Conservation (phyloP, 2,797 vertebrate species). For the Cryptoblepharus egeriae region DNA sequence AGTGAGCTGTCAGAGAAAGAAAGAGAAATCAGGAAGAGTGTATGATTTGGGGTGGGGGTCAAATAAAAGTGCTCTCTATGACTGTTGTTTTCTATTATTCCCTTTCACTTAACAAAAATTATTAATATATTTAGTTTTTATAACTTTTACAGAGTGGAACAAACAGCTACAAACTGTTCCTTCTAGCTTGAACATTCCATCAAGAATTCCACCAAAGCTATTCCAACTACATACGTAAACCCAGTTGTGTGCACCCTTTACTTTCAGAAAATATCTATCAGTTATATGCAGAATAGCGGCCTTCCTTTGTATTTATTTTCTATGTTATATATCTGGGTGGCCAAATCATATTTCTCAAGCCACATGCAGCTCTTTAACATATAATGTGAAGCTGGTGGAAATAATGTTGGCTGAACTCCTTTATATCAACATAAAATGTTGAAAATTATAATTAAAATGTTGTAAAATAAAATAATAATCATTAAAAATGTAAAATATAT, state of each 20-base stretch:
- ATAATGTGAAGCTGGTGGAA: too few relatives aligned
- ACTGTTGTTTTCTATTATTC: conserved; percentile 51
- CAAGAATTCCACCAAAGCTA: conserved; percentile 26
- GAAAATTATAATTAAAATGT: too few relatives aligned
- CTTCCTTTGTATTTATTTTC: background rate
- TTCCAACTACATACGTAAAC: conserved; percentile 35
- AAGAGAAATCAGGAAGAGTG: conserved; percentile 55
- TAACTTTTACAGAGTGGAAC: conserved; percentile 23
- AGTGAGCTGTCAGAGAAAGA: conserved; percentile 86
- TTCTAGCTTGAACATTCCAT: conserved; percentile 38
- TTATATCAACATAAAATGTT: too few relatives aligned
- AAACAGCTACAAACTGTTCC: conserved; percentile 35
- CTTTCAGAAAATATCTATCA: background rate
- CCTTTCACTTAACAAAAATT: conserved; percentile 51
- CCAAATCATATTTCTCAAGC: too few relatives aligned
- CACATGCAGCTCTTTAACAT: too few relatives aligned
- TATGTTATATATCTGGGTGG: background rate
- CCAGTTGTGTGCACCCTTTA: background rate
- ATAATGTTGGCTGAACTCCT: too few relatives aligned
- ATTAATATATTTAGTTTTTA: conserved; percentile 26
- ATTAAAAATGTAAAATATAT: too few relatives aligned
- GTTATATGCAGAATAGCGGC: background rate
- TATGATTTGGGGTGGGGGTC: conserved; percentile 48
- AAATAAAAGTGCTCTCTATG: conserved; percentile 31
- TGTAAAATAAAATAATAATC: too few relatives aligned